Percentiles rank a stretch among this genome's conserved stretches.
Conservation (phyloP, 2,113 vertebrate species). For the Pachypanchax playfairii region DNA sequence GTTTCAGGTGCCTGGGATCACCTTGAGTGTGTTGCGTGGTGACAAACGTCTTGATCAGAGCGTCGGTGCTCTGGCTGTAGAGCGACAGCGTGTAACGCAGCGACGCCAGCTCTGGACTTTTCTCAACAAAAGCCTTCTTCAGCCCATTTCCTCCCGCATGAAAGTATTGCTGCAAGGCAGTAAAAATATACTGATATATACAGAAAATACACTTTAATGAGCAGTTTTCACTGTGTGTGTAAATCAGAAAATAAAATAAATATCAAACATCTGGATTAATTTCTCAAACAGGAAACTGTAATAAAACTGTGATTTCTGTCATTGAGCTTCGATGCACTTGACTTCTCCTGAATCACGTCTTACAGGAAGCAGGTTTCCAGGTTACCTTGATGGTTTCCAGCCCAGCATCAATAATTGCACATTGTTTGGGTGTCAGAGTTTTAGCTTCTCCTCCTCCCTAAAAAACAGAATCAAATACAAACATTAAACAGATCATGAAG, state of each 20-base stretch:
- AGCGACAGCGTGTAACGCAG: conserved; percentile 94
- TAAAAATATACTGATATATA: not conserved
- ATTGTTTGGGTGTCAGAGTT: conserved; percentile 93
- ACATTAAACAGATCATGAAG: conserved; percentile 1
- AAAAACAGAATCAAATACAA: conserved; percentile 12
- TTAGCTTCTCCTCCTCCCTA: conserved; percentile 90
- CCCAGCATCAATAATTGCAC: conserved; percentile 88
- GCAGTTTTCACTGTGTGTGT: too few species aligned
- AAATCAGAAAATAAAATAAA: not conserved
- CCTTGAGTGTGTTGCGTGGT: conserved; percentile 94
- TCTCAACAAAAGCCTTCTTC: conserved; percentile 95
- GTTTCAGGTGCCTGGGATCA: conserved; percentile 57
- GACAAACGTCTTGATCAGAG: conserved; percentile 95
- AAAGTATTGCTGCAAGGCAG: conserved; percentile 89
- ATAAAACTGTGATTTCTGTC: too few species aligned
- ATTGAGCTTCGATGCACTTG: too few species aligned
- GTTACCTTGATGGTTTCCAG: conserved; percentile 95
- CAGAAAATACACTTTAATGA: not conserved
- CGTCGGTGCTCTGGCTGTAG: conserved; percentile 95
- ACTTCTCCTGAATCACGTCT: too few species aligned
- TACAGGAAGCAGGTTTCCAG: not conserved
- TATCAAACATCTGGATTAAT: too few species aligned
- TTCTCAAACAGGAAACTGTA: too few species aligned
- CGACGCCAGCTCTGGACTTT: conserved; percentile 91
- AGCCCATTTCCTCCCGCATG: conserved; percentile 95